Percentiles rank a stretch among this genome's conserved stretches.
Conservation (phyloP, 2,113 vertebrate genomes). For the Equus przewalskii region DNA sequence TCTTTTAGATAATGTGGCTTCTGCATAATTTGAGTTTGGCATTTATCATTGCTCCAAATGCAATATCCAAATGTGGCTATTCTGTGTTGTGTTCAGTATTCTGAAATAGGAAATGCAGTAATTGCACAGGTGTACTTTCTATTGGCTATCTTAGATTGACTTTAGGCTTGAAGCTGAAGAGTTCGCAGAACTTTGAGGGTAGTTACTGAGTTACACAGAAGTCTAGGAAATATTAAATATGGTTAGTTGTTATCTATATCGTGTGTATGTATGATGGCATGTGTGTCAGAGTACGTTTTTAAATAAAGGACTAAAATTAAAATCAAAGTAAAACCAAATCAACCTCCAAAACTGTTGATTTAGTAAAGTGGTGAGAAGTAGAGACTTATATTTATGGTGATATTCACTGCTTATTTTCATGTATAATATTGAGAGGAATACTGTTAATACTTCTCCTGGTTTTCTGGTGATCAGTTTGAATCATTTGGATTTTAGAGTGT, state of each 20-base stretch:
- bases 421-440: slow-evolving; percentile 49
- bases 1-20: slow-evolving; percentile 69
- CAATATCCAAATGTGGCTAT: slow-evolving; percentile 64
- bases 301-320: slow-evolving; percentile 19
- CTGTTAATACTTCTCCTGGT: slow-evolving; percentile 64
- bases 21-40: slow-evolving; percentile 73
- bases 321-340: slow-evolving; percentile 21
- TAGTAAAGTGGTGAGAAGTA: slow-evolving; percentile 68
- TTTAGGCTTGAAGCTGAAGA: slow-evolving; percentile 87
- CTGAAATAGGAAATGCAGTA: slow-evolving; percentile 87
- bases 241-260: slow-evolving; percentile 71
- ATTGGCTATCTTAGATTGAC: slow-evolving; percentile 89
- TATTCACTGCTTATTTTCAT: slow-evolving; percentile 4
- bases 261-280: slow-evolving; percentile 66
- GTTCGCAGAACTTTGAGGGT: slow-evolving; percentile 86
- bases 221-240: slow-evolving; percentile 83
- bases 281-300: slow-evolving; percentile 67
- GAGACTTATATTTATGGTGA: slow-evolving; percentile 63
- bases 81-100: slow-evolving; percentile 81
- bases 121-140: slow-evolving; percentile 89
- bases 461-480: slow-evolving; percentile 63
- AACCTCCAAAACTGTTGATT: slow-evolving; percentile 27
- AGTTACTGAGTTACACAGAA: slow-evolving; percentile 85
- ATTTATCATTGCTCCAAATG: slow-evolving; percentile 62
- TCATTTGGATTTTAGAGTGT: slow-evolving; percentile 51